phyloP scores from a whole-genome alignment of 2,888 invertebrate species.

The Danaus chrysippus region DNA sequence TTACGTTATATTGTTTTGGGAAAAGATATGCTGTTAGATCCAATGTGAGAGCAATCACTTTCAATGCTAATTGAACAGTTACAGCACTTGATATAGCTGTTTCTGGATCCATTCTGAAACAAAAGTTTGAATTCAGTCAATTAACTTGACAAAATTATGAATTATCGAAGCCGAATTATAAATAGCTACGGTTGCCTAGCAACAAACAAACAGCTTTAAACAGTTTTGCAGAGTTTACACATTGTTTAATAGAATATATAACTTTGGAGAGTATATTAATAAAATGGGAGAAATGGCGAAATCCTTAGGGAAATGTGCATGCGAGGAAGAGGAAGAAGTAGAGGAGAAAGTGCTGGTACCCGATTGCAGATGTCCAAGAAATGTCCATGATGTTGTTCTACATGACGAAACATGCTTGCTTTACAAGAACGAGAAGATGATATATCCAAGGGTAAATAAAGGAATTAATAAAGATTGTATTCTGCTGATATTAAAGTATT shows the following conservation, averaged over 20 bases:
- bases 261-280: not conserved
- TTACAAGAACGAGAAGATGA: constrained; percentile 55
- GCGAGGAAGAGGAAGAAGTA: constrained; percentile 42
- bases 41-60: constrained; percentile 13
- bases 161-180: not conserved
- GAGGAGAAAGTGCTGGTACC: constrained; percentile 35
- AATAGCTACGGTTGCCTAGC: constrained; percentile 21
- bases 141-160: not conserved
- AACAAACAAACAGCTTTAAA: constrained; percentile 21
- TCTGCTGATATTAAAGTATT: constrained; percentile 6
- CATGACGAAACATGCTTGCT: constrained; percentile 55
- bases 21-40: constrained; percentile 42
- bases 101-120: constrained; percentile 10
- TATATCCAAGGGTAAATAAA: constrained; percentile 47
- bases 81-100: constrained; percentile 4
- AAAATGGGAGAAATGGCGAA: not conserved
- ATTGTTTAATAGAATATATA: not conserved
- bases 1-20: constrained; percentile 73
- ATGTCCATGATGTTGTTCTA: constrained; percentile 53
- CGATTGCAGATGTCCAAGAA: constrained; percentile 53
- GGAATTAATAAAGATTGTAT: not conserved
- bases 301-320: constrained; percentile 39
- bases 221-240: not conserved
- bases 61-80: constrained; percentile 15
- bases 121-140: not conserved